phyloP scores from a whole-genome alignment of 1,140 invertebrate genomes.

The Aethina tumida region DNA sequence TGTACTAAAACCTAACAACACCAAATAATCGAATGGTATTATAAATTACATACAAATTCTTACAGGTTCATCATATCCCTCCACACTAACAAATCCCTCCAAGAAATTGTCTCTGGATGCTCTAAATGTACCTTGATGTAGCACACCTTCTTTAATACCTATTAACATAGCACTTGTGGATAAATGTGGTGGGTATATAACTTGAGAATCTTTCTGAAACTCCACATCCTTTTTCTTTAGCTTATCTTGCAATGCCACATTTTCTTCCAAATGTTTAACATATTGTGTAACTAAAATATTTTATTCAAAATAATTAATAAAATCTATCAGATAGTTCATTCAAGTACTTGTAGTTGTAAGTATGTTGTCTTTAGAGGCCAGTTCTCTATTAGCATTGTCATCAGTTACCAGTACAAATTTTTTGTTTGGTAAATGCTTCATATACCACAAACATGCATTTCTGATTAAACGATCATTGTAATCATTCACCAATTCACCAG shows the following conservation, averaged over 20 bases:
- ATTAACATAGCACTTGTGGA: conserved; percentile 62
- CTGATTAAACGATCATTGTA: conserved; percentile 88
- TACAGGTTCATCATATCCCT: conserved; percentile 64
- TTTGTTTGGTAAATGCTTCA: conserved; percentile 50
- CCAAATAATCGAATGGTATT: not conserved
- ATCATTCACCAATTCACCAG: conserved; percentile 78
- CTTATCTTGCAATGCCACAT: conserved; percentile 67
- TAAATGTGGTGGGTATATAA: conserved; percentile 79
- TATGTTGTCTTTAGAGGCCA: conserved; percentile 60
- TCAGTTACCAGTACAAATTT: conserved; percentile 77
- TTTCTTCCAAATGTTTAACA: conserved; percentile 32
- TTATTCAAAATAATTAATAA: conserved; percentile 9
- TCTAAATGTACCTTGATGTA: conserved; percentile 75
- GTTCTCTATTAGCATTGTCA: conserved; percentile 67
- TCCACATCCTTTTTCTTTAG: conserved; percentile 56
- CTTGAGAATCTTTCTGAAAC: conserved; percentile 49
- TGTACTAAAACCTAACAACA: conserved; percentile 71
- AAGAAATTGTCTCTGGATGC: conserved; percentile 87
- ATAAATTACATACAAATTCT: conserved; percentile 24
- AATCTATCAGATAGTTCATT: not conserved
- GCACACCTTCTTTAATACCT: conserved; percentile 68
- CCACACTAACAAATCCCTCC: conserved; percentile 83
- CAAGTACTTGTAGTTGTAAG: conserved; percentile 54
- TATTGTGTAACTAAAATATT: conserved; percentile 28
- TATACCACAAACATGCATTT: conserved; percentile 72